These are phyloP conservation scores for Synanthedon tipuliformis DNA, from an alignment of 2,888 invertebrate genomes.

Conservation along the genomic window DNA sequence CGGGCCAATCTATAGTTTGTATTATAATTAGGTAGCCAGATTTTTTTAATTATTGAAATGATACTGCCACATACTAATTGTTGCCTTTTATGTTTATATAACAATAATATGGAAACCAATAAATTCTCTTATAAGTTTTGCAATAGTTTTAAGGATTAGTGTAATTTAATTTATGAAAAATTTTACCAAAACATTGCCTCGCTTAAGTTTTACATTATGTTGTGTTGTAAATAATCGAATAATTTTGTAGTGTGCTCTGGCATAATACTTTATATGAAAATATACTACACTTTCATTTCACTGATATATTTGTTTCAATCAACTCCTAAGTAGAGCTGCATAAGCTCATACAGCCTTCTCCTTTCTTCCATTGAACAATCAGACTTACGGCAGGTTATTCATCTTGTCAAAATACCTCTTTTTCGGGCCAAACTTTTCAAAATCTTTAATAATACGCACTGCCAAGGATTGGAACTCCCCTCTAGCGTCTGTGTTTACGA, in stretches of 20 bases:
- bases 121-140: slow-evolving; percentile 6
- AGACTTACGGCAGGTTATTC: too few relatives aligned
- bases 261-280: slow-evolving; percentile 44
- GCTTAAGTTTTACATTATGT: slow-evolving; percentile 54
- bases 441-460: too few relatives aligned
- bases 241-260: slow-evolving; percentile 52
- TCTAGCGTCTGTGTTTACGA: too few relatives aligned
- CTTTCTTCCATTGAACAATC: too few relatives aligned
- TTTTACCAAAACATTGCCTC: slow-evolving; percentile 69
- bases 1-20: too few relatives aligned
- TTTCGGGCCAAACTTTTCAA: too few relatives aligned
- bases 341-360: too few relatives aligned
- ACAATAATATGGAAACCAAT: not conserved
- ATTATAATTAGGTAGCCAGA: too few relatives aligned
- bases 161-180: slow-evolving; percentile 50
- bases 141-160: slow-evolving; percentile 34
- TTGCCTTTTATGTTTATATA: not conserved
- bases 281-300: slow-evolving; percentile 47
- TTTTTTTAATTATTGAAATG: too few relatives aligned
- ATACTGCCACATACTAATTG: not conserved
- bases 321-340: too few relatives aligned
- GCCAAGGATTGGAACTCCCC: too few relatives aligned
- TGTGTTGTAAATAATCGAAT: slow-evolving; percentile 49
- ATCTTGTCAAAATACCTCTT: too few relatives aligned
- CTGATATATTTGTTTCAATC: slow-evolving; percentile 10